A percentile compares a stretch with the other conserved stretches of the same genome.
These are phyloP conservation scores for Epinotia bilunana DNA, from an alignment of 2,888 invertebrate genomes.

Conservation along the genomic window DNA sequence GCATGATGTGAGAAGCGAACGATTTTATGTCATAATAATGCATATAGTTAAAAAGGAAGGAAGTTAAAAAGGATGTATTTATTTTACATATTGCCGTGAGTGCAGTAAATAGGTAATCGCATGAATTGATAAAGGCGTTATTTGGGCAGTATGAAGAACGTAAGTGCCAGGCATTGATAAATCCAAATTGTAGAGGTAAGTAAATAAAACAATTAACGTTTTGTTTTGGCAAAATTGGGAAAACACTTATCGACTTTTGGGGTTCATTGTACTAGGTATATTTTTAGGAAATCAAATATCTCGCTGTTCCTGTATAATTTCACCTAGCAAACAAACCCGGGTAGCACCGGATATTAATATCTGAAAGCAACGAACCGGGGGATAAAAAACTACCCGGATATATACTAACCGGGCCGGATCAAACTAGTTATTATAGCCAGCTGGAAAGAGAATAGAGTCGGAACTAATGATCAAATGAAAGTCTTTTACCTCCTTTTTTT, in stretches of 20 bases:
- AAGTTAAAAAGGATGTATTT: constrained; percentile 1
- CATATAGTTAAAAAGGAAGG: constrained; percentile 1
- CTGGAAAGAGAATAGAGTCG: constrained; percentile 60
- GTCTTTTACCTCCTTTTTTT: constrained; percentile 37
- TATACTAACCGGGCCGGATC: constrained; percentile 51
- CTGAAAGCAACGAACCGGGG: constrained; percentile 1
- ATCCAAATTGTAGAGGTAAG: not conserved
- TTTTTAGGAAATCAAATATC: constrained; percentile 19
- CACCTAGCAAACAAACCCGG: constrained; percentile 19
- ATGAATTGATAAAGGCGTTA: not conserved
- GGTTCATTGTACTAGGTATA: not conserved
- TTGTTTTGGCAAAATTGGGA: not conserved
- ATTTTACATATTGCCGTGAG: not conserved
- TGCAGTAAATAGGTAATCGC: not conserved
- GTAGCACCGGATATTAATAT: constrained; percentile 35
- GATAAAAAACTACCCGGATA: constrained; percentile 35
- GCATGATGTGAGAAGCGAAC: not conserved
- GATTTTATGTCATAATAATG: not conserved
- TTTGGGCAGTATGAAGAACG: too few species aligned
- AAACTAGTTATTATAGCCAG: constrained; percentile 60
- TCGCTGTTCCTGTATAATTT: constrained; percentile 10
- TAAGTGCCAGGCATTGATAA: not conserved
- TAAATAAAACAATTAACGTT: not conserved
- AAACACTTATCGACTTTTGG: not conserved
- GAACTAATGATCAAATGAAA: constrained; percentile 65